Conservation (phyloP, 2,797 vertebrate species). For the Halcyon leucocephala region DNA sequence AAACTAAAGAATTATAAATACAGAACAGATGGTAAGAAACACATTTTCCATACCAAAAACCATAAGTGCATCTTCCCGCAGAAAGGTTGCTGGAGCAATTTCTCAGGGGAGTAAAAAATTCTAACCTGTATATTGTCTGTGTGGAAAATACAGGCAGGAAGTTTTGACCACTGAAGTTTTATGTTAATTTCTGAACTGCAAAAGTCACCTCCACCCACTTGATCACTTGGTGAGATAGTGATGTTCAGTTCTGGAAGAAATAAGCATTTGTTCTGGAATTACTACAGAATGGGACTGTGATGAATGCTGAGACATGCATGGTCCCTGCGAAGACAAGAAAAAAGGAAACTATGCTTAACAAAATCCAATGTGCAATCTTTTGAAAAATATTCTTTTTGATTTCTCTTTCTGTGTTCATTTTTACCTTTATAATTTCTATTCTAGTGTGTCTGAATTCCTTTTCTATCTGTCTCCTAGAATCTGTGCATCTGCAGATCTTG, state of each 20-base stretch:
- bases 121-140: neutral
- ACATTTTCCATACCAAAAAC: slow-evolving; percentile 45
- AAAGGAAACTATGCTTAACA: neutral
- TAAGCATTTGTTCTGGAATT: neutral
- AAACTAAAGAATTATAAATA: slow-evolving; percentile 66
- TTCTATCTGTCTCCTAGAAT: neutral
- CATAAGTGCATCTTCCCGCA: neutral
- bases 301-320: neutral
- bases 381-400: neutral
- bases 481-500: neutral
- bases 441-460: neutral
- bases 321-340: neutral
- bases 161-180: neutral
- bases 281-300: neutral
- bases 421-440: neutral
- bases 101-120: neutral
- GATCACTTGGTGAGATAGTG: neutral
- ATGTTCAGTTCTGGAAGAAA: neutral
- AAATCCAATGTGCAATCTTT: neutral
- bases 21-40: slow-evolving; percentile 71
- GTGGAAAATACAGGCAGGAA: neutral
- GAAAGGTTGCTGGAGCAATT: neutral
- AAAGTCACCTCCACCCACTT: neutral
- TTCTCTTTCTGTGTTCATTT: slow-evolving; percentile 22
- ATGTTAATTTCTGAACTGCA: neutral